Base-by-base conservation (phyloP, 2,797 vertebrate genomes). In the Gallirallus australis region DNA sequence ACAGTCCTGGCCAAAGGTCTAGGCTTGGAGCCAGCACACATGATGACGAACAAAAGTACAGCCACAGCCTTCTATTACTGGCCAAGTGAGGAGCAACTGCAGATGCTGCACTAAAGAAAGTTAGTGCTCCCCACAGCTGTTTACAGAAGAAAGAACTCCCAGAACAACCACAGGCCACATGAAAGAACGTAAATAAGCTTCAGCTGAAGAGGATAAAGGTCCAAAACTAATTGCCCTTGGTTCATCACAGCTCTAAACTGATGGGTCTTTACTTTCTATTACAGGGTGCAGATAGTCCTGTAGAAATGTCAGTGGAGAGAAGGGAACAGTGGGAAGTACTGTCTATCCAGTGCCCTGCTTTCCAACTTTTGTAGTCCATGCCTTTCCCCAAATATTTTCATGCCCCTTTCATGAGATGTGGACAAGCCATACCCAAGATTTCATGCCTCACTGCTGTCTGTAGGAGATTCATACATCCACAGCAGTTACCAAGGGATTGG, bases 61-160 rank as follows among this genome's bases (percentile, higher is more conserved):
- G 75, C 56, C 91, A 91, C 82, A 82, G 64, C 56, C 64, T 89
- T 71, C 86, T 77, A 30, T 16, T 95, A 77, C 77, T 52, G 56
- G 73, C 71, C 81, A 82, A 70, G 45, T 1, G 1, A 94, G 77
- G 39, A 95, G 60, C 86, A 78, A 45, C 54, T 80, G 60, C 70
- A 96, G 78, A 82, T 90, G 63, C 73, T 93, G 64, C 60, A 60
- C 90, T 82, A 97, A 93, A 95, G 90, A 89, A 94, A 96, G 81
- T 77, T 57, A 18, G 1, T 27, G 50, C 52, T 93, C 63, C n/a
- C 56, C 48, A 56, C 81, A 89, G 88, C 77, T 92, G 78, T 60
- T 83, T 76, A 45, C 19, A 72, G 52, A 81, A 84, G 21, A 84
- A 93, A 88, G 13, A 35, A 77, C 71, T 82, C 63, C 40, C 68